Percentiles rank a stretch among this genome's conserved stretches.
Evolutionary conservation across 2,113 vertebrate genomes (phyloP).

Genomic region (Neolamprologus sp.): DNA sequence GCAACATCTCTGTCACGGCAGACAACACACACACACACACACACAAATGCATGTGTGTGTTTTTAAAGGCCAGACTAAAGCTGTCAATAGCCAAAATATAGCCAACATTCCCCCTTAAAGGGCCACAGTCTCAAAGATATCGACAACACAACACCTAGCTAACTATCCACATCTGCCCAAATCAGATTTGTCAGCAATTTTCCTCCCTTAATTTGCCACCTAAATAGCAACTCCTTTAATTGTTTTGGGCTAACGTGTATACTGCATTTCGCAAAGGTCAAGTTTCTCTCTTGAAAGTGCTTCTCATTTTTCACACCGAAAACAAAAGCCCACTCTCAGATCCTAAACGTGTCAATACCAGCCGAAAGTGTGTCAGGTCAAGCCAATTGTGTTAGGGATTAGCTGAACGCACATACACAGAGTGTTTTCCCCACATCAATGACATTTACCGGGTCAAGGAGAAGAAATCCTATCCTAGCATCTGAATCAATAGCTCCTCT

Average conservation of each 20-base stretch:
- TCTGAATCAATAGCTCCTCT: constrained; percentile 28
- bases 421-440: neutral
- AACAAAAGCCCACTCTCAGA: constrained; percentile 33
- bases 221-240: neutral
- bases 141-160: neutral
- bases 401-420: neutral
- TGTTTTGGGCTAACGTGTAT: neutral
- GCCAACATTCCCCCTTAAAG: neutral
- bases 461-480: neutral
- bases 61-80: neutral
- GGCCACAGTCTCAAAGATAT: neutral
- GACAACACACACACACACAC: neutral
- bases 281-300: neutral
- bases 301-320: constrained; percentile 5
- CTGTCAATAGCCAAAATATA: neutral
- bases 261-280: constrained; percentile 5
- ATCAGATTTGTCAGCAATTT: neutral
- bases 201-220: neutral
- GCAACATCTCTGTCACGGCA: constrained; percentile 40
- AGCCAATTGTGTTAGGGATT: constrained; percentile 22
- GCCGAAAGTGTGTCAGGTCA: constrained; percentile 30
- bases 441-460: constrained; percentile 39
- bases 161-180: neutral
- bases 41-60: neutral
- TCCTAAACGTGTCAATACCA: neutral